Evolutionary conservation across 1,140 invertebrate species (phyloP).

Genomic region (Charaxes varanes): DNA sequence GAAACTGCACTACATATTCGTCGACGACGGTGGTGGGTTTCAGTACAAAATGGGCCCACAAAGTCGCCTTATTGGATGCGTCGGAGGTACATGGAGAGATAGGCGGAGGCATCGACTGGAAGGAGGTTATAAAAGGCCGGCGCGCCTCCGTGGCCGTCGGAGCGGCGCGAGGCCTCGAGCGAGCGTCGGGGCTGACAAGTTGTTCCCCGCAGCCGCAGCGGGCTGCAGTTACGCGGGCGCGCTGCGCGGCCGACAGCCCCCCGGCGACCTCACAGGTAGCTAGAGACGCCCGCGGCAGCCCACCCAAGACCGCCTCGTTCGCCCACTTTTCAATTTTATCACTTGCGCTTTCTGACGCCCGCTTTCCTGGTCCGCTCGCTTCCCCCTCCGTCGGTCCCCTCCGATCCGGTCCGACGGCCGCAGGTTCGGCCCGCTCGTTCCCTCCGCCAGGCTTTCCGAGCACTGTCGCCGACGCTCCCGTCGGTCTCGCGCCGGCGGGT

Average conservation of each 20-base stretch:
- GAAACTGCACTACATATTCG: too few species aligned
- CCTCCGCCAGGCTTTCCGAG: background rate
- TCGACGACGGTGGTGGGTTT: too few species aligned
- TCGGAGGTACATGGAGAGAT: too few species aligned
- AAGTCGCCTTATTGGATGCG: too few species aligned
- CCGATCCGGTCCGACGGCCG: slow-evolving; percentile 5
- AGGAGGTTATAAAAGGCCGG: background rate
- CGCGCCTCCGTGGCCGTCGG: background rate
- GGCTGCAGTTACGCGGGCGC: slow-evolving; percentile 85
- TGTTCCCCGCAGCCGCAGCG: slow-evolving; percentile 79
- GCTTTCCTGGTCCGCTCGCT: too few species aligned
- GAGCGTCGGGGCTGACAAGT: too few species aligned
- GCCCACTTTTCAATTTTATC: slow-evolving; percentile 1
- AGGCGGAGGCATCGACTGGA: too few species aligned
- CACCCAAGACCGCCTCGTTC: background rate
- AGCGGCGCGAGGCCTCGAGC: too few species aligned
- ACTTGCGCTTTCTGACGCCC: too few species aligned
- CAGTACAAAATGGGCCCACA: too few species aligned
- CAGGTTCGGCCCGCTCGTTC: slow-evolving; percentile 1
- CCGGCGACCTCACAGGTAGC: slow-evolving; percentile 84
- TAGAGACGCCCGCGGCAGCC: slow-evolving; percentile 24
- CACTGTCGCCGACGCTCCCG: slow-evolving; percentile 15
- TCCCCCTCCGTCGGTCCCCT: background rate
- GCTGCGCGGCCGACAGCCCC: slow-evolving; percentile 82
- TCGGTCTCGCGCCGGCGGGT: slow-evolving; percentile 13